phyloP scores from a whole-genome alignment of 2,113 vertebrate species.

The Aptenodytes forsteri region DNA sequence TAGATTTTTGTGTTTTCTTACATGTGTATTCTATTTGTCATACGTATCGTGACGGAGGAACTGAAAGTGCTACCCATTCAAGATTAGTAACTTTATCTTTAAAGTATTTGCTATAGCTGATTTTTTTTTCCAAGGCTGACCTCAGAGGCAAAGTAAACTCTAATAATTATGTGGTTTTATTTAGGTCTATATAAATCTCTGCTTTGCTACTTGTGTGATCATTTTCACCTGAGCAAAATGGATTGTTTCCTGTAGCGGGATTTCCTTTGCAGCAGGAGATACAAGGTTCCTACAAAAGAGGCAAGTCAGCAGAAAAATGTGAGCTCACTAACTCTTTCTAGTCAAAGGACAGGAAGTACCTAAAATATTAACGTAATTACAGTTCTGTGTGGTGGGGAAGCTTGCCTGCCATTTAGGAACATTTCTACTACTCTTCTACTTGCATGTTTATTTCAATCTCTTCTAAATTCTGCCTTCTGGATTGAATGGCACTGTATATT shows the following conservation, averaged over 20 bases:
- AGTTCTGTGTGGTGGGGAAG: neutral
- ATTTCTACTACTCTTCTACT: neutral
- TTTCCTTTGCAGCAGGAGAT: neutral
- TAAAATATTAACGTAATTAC: neutral
- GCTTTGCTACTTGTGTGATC: neutral
- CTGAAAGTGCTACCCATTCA: conserved; percentile 51
- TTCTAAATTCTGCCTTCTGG: neutral
- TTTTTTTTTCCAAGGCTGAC: conserved; percentile 14
- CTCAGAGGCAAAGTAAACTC: conserved; percentile 18
- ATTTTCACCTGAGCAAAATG: conserved; percentile 13
- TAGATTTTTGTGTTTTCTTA: conserved; percentile 50
- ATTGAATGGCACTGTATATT: neutral
- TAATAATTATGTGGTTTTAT: conserved; percentile 11
- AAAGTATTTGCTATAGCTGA: neutral
- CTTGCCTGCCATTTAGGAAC: neutral
- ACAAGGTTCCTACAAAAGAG: neutral
- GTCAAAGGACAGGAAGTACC: neutral
- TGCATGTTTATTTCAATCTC: neutral
- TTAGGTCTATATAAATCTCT: conserved; percentile 2
- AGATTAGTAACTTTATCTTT: conserved; percentile 33
- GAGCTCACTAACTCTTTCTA: neutral
- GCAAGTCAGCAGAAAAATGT: neutral
- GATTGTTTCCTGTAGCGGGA: neutral
- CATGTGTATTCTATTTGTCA: conserved; percentile 59
- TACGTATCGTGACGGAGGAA: conserved; percentile 43